Base-by-base conservation (phyloP, 2,888 invertebrate genomes). In the Enoplolaimus lenunculus region DNA sequence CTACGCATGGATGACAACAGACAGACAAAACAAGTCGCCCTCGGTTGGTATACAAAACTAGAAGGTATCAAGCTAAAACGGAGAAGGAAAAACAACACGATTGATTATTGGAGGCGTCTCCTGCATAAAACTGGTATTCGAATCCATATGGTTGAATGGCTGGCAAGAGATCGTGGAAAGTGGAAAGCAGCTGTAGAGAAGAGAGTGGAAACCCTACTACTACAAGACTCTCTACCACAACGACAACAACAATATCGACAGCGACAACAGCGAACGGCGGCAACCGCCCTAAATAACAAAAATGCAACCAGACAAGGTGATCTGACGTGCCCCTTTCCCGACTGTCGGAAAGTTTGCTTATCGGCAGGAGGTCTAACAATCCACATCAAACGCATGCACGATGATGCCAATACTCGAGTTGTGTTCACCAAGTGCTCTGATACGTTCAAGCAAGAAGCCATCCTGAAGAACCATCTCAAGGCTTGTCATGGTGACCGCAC, bases 401-500 rank as follows among this genome's bases (percentile, higher is more conserved):
- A 3, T 13, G 28, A 26, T 7, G 7, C 62, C 29, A n/a, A 3
- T 3, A 7, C 7, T 13, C 28, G 28, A 26, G 31, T 29, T 7
- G 28, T 29, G 31, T 62, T 62, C 31, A 3, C 28, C 7, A 62
- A 62, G 31, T 62, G 62, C 31, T 26, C 29, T 31, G 62, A 62
- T 62, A 13, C 62, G 7, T 62, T 62, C 62, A 26, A 31, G 16
- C 62, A 62, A n/a, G 62, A 62, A 31, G 62, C 62, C 7, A 62
- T 29, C 7, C 16, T 62, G 62, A 62, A 62, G 28, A 62, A 62
- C 62, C 62, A 62, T 62, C 7, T 7, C 62, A 62, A 62, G 28
- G 13, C 16, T 29, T 62, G 62, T 29, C 28, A 62, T 3, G 62
- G 62, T 31, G 29, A 45, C 7, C 7, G 45, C 7, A 45, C 45